Evolutionary conservation across 2,797 vertebrate genomes (phyloP).

Genomic region (Mus spretus): DNA sequence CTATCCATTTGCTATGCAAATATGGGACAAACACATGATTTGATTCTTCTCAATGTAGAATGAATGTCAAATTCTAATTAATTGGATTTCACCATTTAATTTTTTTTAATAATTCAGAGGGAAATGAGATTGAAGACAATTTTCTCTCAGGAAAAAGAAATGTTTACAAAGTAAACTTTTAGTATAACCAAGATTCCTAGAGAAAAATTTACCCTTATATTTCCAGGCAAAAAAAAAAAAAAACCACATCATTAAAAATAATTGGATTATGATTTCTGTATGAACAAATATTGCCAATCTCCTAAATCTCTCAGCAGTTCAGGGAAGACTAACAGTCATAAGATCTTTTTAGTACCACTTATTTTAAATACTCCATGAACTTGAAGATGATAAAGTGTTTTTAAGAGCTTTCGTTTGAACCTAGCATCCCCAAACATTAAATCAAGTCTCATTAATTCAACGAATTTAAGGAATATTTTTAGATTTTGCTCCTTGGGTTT

Average conservation of each 20-base stretch:
- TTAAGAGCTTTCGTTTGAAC: background rate
- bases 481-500: slow-evolving; percentile 12
- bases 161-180: slow-evolving; percentile 52
- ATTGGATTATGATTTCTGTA: slow-evolving; percentile 58
- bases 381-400: slow-evolving; percentile 26
- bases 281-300: slow-evolving; percentile 47
- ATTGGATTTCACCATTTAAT: slow-evolving; percentile 33
- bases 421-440: slow-evolving; percentile 45
- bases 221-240: background rate
- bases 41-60: background rate
- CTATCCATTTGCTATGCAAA: background rate
- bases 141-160: background rate
- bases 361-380: slow-evolving; percentile 44
- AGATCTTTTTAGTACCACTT: background rate
- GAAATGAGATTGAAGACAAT: slow-evolving; percentile 54
- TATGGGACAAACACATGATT: background rate
- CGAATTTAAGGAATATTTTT: slow-evolving; percentile 41
- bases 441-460: slow-evolving; percentile 36
- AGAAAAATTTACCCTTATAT: background rate
- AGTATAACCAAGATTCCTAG: slow-evolving; percentile 33
- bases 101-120: slow-evolving; percentile 53
- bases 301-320: slow-evolving; percentile 40
- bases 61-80: slow-evolving; percentile 54
- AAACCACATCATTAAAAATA: slow-evolving; percentile 68
- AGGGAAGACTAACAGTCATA: background rate